Base-by-base conservation (phyloP, 2,113 vertebrate species). In the Empidonax traillii region DNA sequence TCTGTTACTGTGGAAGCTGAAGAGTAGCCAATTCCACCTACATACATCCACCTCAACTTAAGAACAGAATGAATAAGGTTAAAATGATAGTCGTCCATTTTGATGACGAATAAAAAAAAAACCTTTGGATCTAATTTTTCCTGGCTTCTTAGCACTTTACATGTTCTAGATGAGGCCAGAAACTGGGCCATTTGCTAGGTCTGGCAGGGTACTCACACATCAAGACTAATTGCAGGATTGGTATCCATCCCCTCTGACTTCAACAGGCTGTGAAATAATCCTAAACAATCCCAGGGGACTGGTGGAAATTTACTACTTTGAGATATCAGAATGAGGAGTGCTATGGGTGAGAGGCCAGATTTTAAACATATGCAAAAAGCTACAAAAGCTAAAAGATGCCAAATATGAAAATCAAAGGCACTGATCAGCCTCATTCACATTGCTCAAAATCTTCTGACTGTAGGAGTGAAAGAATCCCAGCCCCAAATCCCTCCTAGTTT, bases 171-270 rank as follows among this genome's bases (percentile, higher is more conserved):
- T 62, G 52, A 5, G 2, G 22, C 9, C 30, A 87, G 22, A 9
- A 87, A 63, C 24, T 59, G 58, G 39, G 3, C 11, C 9, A 31
- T 6, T 33, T 16, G n/a, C 39, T 10, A 37, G 12, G 24, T 87
- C 37, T 72, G 33, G 8, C 4, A 12, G 33, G 13, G 21, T 77
- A 28, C 12, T 79, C 9, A 16, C 18, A 24, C 0, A 0, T 22
- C 31, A 68, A 68, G 37, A 43, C 18, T 55, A 55, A 5, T 27
- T 78, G 14, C 19, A 77, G 49, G 22, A 51, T 3, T n/a, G 19
- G 1, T 25, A 47, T 61, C 23, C 33, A 62, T 59, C 7, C 24
- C 10, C 71, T 74, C 65, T 77, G 59, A 77, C 33, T 53, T 62
- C 44, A 56, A 47, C 53, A 56, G 5, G 15, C 41, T 33, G 9